Conservation (phyloP, 2,797 vertebrate genomes). For the Syngnathus acus region DNA sequence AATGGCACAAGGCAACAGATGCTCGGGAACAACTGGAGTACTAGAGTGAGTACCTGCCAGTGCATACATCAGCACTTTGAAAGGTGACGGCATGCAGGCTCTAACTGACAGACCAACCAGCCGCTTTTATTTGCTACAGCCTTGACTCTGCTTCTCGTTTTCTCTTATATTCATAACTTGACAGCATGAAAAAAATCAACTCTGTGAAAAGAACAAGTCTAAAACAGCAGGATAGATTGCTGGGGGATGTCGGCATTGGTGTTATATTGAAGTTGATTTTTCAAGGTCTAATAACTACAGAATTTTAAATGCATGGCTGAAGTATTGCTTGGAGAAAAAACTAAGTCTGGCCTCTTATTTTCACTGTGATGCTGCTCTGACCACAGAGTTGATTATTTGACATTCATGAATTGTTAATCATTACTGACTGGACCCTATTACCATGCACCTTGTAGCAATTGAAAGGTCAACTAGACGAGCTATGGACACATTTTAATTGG, state of each 20-base stretch:
- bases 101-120: conserved; percentile 57
- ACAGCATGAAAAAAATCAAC: not conserved
- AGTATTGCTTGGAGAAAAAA: not conserved
- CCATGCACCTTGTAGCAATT: conserved; percentile 21
- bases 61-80: conserved; percentile 37
- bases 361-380: not conserved
- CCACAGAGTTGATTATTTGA: conserved; percentile 40
- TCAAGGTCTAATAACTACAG: not conserved
- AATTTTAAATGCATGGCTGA: not conserved
- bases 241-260: not conserved
- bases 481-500: conserved; percentile 62
- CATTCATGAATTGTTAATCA: conserved; percentile 58
- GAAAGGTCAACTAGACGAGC: conserved; percentile 41
- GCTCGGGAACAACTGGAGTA: conserved; percentile 40
- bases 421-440: conserved; percentile 34
- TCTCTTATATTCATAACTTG: conserved; percentile 11
- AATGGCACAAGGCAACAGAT: conserved; percentile 37
- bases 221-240: not conserved
- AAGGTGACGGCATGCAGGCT: conserved; percentile 53
- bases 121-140: conserved; percentile 37
- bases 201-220: not conserved
- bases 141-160: not conserved
- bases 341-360: not conserved
- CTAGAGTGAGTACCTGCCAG: conserved; percentile 27
- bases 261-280: not conserved